phyloP scores from a whole-genome alignment of 2,888 invertebrate species.

The Abrostola triplasia region DNA sequence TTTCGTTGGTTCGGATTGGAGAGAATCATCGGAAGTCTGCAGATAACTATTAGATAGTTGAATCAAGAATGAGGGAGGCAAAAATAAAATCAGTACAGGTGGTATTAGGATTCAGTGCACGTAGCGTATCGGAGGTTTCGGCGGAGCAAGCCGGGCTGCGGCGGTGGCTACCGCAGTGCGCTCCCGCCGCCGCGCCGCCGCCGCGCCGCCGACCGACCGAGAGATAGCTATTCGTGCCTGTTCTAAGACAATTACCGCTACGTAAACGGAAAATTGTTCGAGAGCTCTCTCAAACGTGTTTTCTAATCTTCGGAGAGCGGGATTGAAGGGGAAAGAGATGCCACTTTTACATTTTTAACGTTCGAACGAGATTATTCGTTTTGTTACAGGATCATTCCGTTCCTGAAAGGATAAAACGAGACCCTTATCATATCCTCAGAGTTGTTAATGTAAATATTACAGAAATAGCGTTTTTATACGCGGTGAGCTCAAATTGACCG shows the following conservation, averaged over 20 bases:
- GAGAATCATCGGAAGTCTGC: constrained; percentile 69
- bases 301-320: constrained; percentile 79
- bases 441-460: constrained; percentile 62
- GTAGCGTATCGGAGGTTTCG: constrained; percentile 81
- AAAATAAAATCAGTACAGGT: constrained; percentile 86
- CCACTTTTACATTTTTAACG: constrained; percentile 71
- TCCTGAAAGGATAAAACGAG: constrained; percentile 58
- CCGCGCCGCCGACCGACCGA: constrained; percentile 58
- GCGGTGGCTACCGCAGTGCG: constrained; percentile 81
- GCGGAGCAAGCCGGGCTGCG: constrained; percentile 72
- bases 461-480: constrained; percentile 58
- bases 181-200: constrained; percentile 61
- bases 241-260: constrained; percentile 86
- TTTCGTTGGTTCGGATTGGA: constrained; percentile 50
- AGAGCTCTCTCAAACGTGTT: constrained; percentile 82
- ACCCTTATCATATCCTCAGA: constrained; percentile 56
- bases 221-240: constrained; percentile 77
- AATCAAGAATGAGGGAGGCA: constrained; percentile 81
- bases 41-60: constrained; percentile 83
- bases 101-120: constrained; percentile 83
- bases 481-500: constrained; percentile 55
- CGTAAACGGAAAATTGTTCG: constrained; percentile 86
- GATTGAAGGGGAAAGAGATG: constrained; percentile 67
- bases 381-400: constrained; percentile 54
- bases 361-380: constrained; percentile 64